Conservation (phyloP, 2,888 invertebrate genomes). For the Noctua pronuba region DNA sequence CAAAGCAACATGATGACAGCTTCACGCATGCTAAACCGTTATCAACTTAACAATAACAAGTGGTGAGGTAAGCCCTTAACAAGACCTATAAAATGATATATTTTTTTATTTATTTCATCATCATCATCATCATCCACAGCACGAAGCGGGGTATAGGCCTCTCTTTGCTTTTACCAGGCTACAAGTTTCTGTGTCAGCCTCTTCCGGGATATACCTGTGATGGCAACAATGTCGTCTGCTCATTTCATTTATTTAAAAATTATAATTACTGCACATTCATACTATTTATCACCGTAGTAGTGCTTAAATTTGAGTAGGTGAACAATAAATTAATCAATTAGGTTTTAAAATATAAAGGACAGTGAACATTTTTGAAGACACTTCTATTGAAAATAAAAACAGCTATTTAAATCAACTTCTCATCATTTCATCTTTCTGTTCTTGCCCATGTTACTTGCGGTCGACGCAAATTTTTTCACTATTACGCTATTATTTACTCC, state of each 20-base stretch:
- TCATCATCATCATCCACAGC: not conserved
- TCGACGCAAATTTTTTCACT: not conserved
- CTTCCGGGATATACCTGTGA: not conserved
- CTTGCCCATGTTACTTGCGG: not conserved
- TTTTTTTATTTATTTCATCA: not conserved
- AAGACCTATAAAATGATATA: not conserved
- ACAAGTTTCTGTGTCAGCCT: not conserved
- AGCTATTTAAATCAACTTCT: not conserved
- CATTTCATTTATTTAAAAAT: not conserved
- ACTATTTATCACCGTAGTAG: not conserved
- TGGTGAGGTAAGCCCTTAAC: not conserved
- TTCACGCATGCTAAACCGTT: not conserved
- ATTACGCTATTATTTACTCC: not conserved
- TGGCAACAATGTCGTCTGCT: not conserved
- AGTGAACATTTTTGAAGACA: not conserved
- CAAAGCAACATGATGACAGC: not conserved
- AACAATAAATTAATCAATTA: not conserved
- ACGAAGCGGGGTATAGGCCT: not conserved
- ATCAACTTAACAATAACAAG: not conserved
- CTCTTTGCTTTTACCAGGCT: not conserved
- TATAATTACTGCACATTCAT: not conserved
- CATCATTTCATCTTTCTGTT: not conserved
- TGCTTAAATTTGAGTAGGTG: not conserved
- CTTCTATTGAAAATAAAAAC: not conserved
- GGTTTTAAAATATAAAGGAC: not conserved